Conservation (phyloP, 1,140 invertebrate species). For the Nebria ingens region DNA sequence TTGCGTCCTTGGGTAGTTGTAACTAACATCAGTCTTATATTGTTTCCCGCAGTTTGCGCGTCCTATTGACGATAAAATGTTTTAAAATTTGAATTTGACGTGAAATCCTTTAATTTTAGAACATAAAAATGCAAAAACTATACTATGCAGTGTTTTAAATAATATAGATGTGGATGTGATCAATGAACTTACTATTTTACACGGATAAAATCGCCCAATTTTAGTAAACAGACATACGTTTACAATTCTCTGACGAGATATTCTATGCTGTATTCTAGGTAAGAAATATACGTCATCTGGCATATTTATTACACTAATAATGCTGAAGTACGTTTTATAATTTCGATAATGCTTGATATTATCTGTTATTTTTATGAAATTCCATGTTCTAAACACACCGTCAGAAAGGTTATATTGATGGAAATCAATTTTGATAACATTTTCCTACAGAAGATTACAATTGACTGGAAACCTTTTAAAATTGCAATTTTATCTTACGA, state of each 20-base stretch:
- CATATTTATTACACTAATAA: not conserved
- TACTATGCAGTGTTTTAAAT: not conserved
- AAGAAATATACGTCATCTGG: not conserved
- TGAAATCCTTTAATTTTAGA: not conserved
- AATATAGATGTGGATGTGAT: not conserved
- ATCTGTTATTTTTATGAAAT: not conserved
- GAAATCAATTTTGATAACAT: not conserved
- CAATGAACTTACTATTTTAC: not conserved
- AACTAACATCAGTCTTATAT: not conserved
- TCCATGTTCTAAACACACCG: not conserved
- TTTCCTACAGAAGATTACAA: too few relatives aligned
- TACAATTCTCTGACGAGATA: conserved; percentile 2
- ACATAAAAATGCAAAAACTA: not conserved
- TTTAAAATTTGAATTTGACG: conserved; percentile 9
- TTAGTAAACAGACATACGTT: conserved; percentile 8
- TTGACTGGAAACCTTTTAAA: too few relatives aligned
- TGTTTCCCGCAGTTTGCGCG: conserved; percentile 8
- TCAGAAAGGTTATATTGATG: conserved; percentile 3
- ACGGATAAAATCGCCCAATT: not conserved
- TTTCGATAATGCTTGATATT: not conserved
- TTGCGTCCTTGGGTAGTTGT: too few relatives aligned
- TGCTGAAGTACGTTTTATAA: not conserved
- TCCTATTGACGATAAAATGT: conserved; percentile 6
- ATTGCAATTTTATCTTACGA: too few relatives aligned
- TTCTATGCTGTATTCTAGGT: conserved; percentile 6